Evolutionary conservation across 2,797 vertebrate species (phyloP).

Genomic region (Phataginus tricuspis): DNA sequence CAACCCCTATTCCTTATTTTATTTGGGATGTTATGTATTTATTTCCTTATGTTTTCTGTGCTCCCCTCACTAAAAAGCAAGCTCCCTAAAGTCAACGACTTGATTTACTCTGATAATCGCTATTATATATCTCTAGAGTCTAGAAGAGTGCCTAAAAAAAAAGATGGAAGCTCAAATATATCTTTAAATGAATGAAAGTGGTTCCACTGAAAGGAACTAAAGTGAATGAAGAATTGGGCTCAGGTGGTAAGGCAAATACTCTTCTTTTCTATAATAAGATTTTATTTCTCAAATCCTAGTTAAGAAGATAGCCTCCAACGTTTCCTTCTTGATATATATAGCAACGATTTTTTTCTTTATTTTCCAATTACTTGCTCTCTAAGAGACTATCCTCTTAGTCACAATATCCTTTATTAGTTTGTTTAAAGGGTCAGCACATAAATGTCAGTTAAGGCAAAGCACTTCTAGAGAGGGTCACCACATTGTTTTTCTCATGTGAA

Average conservation of each 20-base stretch:
- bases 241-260: background rate
- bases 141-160: background rate
- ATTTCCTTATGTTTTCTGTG: background rate
- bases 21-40: background rate
- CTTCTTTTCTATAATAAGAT: background rate
- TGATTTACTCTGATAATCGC: background rate
- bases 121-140: background rate
- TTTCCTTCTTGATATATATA: background rate
- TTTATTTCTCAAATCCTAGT: background rate
- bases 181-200: constrained; percentile 19
- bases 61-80: background rate
- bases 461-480: background rate
- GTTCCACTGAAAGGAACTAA: background rate
- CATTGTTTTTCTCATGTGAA: background rate
- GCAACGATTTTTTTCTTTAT: background rate
- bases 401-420: background rate
- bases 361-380: background rate
- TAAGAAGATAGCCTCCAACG: background rate
- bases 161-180: background rate
- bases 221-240: background rate
- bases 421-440: background rate
- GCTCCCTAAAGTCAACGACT: background rate
- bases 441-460: background rate
- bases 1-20: background rate
- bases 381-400: background rate